Conservation (phyloP, 2,888 invertebrate species). For the Tetragnatha montana region DNA sequence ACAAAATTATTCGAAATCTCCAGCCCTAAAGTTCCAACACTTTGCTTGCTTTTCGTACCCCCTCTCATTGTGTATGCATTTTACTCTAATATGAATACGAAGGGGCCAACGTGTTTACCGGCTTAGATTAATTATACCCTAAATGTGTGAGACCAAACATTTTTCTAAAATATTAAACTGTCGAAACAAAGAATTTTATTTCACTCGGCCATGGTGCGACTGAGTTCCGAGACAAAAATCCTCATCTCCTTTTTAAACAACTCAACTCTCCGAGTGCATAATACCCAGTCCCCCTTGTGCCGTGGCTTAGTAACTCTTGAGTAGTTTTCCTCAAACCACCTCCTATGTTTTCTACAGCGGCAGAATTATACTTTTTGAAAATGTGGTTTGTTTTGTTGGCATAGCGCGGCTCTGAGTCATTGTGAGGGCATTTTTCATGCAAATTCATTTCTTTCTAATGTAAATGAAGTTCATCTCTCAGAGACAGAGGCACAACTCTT, state of each 20-base stretch:
- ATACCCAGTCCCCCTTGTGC: not conserved
- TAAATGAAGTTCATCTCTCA: conserved; percentile 42
- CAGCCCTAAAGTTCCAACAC: too few species aligned
- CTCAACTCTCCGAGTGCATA: not conserved
- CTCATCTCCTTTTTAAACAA: not conserved
- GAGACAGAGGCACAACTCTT: conserved; percentile 19
- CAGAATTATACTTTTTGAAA: conserved; percentile 55
- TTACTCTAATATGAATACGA: not conserved
- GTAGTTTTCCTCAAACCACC: conserved; percentile 10
- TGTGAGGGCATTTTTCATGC: conserved; percentile 61
- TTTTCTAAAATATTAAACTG: not conserved
- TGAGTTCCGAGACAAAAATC: not conserved
- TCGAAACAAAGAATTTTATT: not conserved
- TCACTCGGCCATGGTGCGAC: not conserved
- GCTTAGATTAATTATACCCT: not conserved
- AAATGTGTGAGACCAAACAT: not conserved
- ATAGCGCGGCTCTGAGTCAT: conserved; percentile 24
- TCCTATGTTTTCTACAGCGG: conserved; percentile 22
- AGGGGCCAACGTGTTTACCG: not conserved
- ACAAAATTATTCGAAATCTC: too few species aligned
- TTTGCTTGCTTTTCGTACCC: too few species aligned
- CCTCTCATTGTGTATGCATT: not conserved
- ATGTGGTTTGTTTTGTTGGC: conserved; percentile 41
- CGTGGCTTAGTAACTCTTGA: conserved; percentile 4
- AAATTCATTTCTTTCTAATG: conserved; percentile 61